Base-by-base conservation (phyloP, 2,797 vertebrate species). In the Cossypha dichroa region DNA sequence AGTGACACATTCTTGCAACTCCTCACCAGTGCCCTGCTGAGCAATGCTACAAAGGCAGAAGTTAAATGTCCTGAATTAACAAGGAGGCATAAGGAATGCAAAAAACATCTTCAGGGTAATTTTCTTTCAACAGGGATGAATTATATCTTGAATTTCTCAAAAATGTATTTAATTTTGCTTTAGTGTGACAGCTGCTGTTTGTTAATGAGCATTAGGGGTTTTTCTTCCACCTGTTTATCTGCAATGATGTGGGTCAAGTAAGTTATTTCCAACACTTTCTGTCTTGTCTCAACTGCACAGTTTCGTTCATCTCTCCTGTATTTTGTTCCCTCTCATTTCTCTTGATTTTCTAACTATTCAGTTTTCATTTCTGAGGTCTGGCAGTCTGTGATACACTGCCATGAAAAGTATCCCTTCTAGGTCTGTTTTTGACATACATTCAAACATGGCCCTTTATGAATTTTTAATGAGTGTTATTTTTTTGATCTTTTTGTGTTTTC, bases 1-100 rank as follows among this genome's bases (percentile, higher is more conserved):
- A 86, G 58, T 5, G 62, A 81, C 87, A 83, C 81, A 80, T 91
- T 95, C 78, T 45, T 93, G 94, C 62, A 83, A 14, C 90, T 81
- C 74, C 66, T 69, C 83, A 81, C 67, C 52, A 90, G 29, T 55
- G 79, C 56, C 91, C 84, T 75, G 68, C 75, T 55, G 81, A 91
- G 60, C 0, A 0, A 86, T n/a, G 66, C 49, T 87, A 77, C 56
- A 82, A 85, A 92, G 54, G 56, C 46, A 82, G 55, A 87, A 94
- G 67, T 45, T 51, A 58, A 83, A 91, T 34, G 72, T 75, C 75
- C 60, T 58, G 54, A 87, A 85, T 91, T 83, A 96, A 58, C 41
- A 87, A 63, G 48, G 52, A 87, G 49, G 55, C 78, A 91, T 15
- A 93, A 33, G 22, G 60, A 91, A 93, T 66, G 60, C 16, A 59